Conservation (phyloP, 2,888 invertebrate species). For the Auanema sp. region DNA sequence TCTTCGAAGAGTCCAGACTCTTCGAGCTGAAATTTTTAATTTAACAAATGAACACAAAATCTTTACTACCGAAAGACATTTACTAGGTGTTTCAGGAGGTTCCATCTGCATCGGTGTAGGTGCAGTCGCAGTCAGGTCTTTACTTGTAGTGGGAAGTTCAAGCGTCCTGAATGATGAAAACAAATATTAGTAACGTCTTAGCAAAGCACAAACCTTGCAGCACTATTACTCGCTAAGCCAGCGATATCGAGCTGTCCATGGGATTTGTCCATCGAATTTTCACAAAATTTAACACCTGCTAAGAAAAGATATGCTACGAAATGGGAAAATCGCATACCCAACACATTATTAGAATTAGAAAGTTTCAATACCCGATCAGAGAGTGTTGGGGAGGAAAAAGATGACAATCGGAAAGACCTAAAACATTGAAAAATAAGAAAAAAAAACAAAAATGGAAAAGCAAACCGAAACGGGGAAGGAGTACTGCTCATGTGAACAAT, state of each 20-base stretch:
- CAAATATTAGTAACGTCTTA: background rate
- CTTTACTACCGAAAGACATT: conserved; percentile 1
- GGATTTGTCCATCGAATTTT: conserved; percentile 13
- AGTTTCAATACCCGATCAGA: conserved; percentile 14
- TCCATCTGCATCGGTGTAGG: background rate
- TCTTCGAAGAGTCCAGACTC: conserved; percentile 4
- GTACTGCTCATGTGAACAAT: conserved; percentile 10
- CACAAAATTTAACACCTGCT: conserved; percentile 19
- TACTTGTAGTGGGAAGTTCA: conserved; percentile 7
- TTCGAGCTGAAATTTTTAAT: background rate
- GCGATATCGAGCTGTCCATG: conserved; percentile 16
- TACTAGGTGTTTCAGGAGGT: conserved; percentile 18
- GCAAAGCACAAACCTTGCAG: conserved; percentile 15
- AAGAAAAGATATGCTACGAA: background rate
- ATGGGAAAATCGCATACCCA: conserved; percentile 13
- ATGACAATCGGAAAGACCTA: conserved; percentile 19
- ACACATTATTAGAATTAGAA: conserved; percentile 18
- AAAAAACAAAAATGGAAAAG: conserved; percentile 3
- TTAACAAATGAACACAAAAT: conserved; percentile 1
- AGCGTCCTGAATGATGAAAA: background rate
- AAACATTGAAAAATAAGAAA: conserved; percentile 5
- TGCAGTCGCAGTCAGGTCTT: background rate
- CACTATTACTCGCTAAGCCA: conserved; percentile 10
- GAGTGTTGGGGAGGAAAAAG: conserved; percentile 18
- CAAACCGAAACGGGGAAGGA: conserved; percentile 9